Percentiles rank a stretch among this genome's conserved stretches.
phyloP scores from a whole-genome alignment of 1,140 invertebrate genomes.

The Anthonomus grandis region DNA sequence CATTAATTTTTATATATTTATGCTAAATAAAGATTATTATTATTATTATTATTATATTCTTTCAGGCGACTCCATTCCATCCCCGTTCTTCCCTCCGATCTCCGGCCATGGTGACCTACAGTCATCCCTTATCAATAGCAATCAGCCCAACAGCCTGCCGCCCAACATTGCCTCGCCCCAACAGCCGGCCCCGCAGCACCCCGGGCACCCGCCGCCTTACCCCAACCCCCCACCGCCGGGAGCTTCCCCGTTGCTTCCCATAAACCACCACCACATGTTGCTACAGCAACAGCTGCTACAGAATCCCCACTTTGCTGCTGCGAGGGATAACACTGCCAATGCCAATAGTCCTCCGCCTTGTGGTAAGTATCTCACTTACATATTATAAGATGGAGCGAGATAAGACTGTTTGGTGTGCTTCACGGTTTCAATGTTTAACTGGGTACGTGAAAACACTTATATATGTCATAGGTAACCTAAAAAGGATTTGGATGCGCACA shows the following conservation, averaged over 20 bases:
- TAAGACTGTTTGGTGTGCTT: not conserved
- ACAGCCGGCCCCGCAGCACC: slow-evolving; percentile 42
- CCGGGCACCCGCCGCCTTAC: slow-evolving; percentile 51
- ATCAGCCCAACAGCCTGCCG: slow-evolving; percentile 41
- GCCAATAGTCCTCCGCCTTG: slow-evolving; percentile 22
- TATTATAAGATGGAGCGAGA: not conserved
- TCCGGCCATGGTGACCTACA: slow-evolving; percentile 31
- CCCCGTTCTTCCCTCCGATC: slow-evolving; percentile 32
- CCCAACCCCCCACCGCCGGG: slow-evolving; percentile 52
- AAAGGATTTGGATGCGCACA: no score
- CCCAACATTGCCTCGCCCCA: slow-evolving; percentile 36
- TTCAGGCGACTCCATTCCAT: slow-evolving; percentile 36
- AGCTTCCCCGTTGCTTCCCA: slow-evolving; percentile 44
- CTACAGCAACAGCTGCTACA: slow-evolving; percentile 56
- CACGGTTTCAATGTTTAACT: no score
- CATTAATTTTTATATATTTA: no score
- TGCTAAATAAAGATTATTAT: no score
- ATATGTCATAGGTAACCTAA: no score
- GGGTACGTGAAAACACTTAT: no score
- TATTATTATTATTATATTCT: no score
- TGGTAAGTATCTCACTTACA: slow-evolving; percentile 32
- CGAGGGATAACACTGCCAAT: slow-evolving; percentile 35
- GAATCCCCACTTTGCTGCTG: slow-evolving; percentile 52
- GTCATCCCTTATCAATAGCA: not conserved
- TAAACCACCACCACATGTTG: slow-evolving; percentile 51